phyloP scores from a whole-genome alignment of 2,113 vertebrate genomes.

The Cyanoderma ruficeps region DNA sequence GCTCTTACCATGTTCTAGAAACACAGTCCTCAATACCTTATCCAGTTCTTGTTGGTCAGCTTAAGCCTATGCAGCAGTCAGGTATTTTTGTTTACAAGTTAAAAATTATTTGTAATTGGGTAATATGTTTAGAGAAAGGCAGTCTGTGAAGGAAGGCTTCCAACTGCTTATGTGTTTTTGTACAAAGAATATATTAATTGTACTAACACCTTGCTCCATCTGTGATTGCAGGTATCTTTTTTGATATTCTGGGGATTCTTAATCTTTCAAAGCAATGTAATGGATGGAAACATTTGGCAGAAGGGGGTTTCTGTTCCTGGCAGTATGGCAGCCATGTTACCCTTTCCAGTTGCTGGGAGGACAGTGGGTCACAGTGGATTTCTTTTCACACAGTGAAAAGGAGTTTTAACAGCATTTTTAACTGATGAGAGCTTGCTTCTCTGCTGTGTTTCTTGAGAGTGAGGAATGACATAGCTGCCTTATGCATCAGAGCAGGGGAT shows the following conservation, averaged over 20 bases:
- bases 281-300: not conserved
- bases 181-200: not conserved
- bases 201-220: not conserved
- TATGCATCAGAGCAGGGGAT: not conserved
- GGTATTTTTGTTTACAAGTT: not conserved
- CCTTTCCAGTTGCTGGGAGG: not conserved
- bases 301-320: not conserved
- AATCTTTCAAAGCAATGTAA: not conserved
- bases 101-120: not conserved
- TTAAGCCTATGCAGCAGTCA: not conserved
- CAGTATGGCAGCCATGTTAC: not conserved
- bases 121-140: not conserved
- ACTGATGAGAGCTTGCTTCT: not conserved
- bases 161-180: not conserved
- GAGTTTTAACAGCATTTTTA: not conserved
- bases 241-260: not conserved
- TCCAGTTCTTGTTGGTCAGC: not conserved
- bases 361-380: not conserved
- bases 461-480: not conserved
- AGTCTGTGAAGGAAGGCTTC: not conserved
- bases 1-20: not conserved
- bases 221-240: not conserved
- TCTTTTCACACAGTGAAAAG: not conserved
- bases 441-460: not conserved
- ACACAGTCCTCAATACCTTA: rapidly evolving